Conservation (phyloP, 2,113 vertebrate genomes). For the Butorides virescens region DNA sequence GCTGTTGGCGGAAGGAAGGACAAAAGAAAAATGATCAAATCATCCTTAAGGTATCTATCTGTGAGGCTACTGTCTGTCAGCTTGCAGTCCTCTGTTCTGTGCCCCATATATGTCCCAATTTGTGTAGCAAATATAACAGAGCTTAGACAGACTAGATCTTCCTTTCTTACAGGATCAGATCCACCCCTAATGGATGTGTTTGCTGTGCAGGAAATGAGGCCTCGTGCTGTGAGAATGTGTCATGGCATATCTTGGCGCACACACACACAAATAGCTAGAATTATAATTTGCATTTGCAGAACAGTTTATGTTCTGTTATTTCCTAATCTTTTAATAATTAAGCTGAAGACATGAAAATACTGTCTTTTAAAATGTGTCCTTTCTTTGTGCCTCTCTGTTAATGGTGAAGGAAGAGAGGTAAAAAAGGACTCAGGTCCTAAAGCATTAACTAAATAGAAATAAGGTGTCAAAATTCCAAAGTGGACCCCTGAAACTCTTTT, state of each 20-base stretch:
- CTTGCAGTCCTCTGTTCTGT: background rate
- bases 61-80: background rate
- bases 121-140: background rate
- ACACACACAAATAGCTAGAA: background rate
- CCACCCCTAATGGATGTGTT: background rate
- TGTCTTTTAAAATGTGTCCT: background rate
- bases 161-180: background rate
- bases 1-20: background rate
- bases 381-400: background rate
- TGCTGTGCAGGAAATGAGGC: background rate
- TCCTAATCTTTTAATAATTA: background rate
- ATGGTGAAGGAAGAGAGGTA: background rate
- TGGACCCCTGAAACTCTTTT: background rate
- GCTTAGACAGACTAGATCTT: background rate
- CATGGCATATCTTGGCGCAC: too few species aligned
- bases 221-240: background rate
- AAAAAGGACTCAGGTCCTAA: background rate
- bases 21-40: background rate
- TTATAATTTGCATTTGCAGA: background rate
- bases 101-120: rapidly evolving
- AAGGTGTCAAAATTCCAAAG: background rate
- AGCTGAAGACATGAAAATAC: background rate
- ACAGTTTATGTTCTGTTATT: background rate
- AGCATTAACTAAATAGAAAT: background rate
- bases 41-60: background rate